Conservation (phyloP, 2,113 vertebrate species). For the Thermophis baileyi region DNA sequence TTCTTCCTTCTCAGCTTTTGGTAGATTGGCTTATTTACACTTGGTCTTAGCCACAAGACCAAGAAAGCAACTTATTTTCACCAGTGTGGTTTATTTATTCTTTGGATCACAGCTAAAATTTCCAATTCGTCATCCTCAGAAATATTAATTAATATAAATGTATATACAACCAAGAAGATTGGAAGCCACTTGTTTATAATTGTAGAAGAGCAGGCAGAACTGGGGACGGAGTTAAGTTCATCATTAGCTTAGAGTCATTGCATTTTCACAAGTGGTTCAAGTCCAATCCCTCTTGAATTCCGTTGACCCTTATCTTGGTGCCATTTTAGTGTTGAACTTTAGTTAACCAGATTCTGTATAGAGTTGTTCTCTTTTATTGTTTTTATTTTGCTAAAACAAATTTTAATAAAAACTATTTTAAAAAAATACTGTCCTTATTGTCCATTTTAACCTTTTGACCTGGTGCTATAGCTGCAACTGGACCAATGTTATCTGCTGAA, state of each 20-base stretch:
- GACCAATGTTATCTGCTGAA: rapidly evolving
- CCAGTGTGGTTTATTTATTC: neutral
- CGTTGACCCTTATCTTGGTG: too few relatives aligned
- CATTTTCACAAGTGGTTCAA: neutral
- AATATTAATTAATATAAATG: neutral
- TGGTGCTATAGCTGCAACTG: neutral
- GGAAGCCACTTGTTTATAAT: neutral
- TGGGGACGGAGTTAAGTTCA: too few relatives aligned
- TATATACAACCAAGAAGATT: neutral
- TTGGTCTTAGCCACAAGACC: neutral
- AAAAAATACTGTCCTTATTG: neutral
- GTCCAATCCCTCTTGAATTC: neutral
- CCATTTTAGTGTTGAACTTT: neutral
- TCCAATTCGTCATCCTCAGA: neutral
- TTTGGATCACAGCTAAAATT: neutral
- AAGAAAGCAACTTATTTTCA: neutral
- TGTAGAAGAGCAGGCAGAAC: too few relatives aligned
- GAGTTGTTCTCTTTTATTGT: neutral
- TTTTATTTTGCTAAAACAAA: neutral
- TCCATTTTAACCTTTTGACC: neutral
- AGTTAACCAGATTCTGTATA: neutral
- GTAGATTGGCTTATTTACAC: neutral
- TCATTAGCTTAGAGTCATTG: neutral
- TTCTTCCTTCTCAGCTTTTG: neutral
- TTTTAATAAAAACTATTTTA: neutral